Evolutionary conservation across 1,140 invertebrate genomes (phyloP).

Genomic region (Metaphire vulgaris): DNA sequence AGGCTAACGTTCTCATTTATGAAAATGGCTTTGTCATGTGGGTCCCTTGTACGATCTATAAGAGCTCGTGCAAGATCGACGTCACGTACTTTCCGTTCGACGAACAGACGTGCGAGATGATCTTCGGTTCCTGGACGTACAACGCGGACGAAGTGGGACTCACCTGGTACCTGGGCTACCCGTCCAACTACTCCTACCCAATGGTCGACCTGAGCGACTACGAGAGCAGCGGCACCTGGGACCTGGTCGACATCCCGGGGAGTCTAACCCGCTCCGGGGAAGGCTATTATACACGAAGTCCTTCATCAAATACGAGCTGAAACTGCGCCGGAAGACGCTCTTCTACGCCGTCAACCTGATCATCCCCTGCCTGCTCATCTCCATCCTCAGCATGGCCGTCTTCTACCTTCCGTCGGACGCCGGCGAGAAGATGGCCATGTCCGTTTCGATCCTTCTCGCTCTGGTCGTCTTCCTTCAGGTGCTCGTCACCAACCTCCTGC

Average conservation of each 20-base stretch:
- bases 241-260: conserved; percentile 83
- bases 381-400: conserved; percentile 94
- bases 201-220: conserved; percentile 83
- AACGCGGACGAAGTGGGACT: conserved; percentile 41
- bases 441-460: conserved; percentile 77
- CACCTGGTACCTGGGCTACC: conserved; percentile 4
- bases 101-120: conserved; percentile 84
- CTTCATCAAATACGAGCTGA: conserved; percentile 90
- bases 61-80: conserved; percentile 94
- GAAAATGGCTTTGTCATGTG: conserved; percentile 78
- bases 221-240: conserved; percentile 94
- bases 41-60: conserved; percentile 98
- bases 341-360: conserved; percentile 99
- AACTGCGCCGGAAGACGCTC: conserved; percentile 90
- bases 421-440: conserved; percentile 74
- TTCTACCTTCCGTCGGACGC: conserved; percentile 98
- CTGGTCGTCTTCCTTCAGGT: conserved; percentile 87
- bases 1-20: conserved; percentile 89
- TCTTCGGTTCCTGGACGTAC: conserved; percentile 80
- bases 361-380: conserved; percentile 96
- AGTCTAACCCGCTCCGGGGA: background rate
- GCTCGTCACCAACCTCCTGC: conserved; percentile 91
- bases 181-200: conserved; percentile 55
- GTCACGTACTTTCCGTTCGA: conserved; percentile 78
- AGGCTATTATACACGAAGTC: conserved; percentile 58